Evolutionary conservation across 2,797 vertebrate genomes (phyloP).

Genomic region (Octomys mimax): DNA sequence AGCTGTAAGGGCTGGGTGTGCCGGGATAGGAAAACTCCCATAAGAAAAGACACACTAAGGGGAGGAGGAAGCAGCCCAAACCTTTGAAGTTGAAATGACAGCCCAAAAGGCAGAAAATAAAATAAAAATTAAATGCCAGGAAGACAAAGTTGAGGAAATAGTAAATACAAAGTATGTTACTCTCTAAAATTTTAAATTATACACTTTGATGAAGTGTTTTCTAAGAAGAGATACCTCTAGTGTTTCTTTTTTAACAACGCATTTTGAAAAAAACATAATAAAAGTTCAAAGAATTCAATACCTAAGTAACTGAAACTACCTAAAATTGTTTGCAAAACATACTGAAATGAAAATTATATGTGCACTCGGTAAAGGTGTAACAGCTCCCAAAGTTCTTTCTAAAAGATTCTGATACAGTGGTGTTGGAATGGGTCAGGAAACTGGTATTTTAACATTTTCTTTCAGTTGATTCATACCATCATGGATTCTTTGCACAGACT

Average conservation of each 20-base stretch:
- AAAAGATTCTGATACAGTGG: background rate
- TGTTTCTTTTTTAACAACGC: slow-evolving; percentile 15
- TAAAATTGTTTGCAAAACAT: slow-evolving; percentile 16
- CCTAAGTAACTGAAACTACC: slow-evolving; percentile 23
- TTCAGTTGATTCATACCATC: background rate
- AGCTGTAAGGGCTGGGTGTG: background rate
- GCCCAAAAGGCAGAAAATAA: slow-evolving; percentile 16
- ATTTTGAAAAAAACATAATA: slow-evolving; percentile 1
- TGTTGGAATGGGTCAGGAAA: background rate
- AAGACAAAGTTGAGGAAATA: slow-evolving; percentile 15
- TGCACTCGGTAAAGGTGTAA: background rate
- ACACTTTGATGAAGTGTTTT: slow-evolving; percentile 35
- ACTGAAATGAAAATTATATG: slow-evolving; percentile 37
- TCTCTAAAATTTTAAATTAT: slow-evolving; percentile 56
- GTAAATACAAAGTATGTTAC: slow-evolving; percentile 33
- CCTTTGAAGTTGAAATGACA: slow-evolving; percentile 39
- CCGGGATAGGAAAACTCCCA: background rate
- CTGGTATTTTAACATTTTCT: slow-evolving; percentile 15
- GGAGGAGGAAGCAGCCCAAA: background rate
- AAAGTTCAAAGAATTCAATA: slow-evolving; percentile 52
- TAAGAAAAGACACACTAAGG: background rate
- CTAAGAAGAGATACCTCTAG: background rate
- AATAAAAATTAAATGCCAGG: background rate
- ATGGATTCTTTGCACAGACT: background rate
- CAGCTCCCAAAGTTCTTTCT: background rate